phyloP scores from a whole-genome alignment of 2,797 vertebrate genomes.

The Rhinogobio ventralis region DNA sequence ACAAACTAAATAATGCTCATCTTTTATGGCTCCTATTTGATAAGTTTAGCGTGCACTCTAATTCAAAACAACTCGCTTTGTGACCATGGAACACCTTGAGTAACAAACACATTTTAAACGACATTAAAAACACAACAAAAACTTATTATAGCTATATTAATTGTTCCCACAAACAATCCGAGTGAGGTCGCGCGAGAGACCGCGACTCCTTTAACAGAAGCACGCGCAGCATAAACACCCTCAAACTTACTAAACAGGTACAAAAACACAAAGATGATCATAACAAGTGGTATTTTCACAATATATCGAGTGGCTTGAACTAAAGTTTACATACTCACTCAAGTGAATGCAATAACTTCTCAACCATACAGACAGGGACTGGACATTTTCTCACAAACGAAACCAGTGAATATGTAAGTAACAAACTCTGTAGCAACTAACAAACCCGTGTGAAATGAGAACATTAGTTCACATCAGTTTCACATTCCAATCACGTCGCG shows the following conservation, averaged over 20 bases:
- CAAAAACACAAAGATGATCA: background rate
- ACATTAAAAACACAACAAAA: background rate
- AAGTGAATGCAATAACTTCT: background rate
- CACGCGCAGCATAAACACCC: background rate
- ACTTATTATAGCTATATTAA: constrained; percentile 61
- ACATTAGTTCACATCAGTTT: constrained; percentile 28
- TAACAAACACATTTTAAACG: background rate
- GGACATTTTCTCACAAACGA: background rate
- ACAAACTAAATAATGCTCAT: background rate
- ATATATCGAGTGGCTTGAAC: background rate
- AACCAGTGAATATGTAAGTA: background rate
- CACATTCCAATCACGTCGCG: constrained; percentile 51
- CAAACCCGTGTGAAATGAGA: constrained; percentile 13
- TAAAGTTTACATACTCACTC: background rate
- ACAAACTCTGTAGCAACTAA: background rate
- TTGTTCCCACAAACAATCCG: constrained; percentile 75
- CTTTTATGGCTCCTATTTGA: background rate
- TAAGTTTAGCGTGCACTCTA: background rate
- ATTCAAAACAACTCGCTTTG: background rate
- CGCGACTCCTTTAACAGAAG: constrained; percentile 26
- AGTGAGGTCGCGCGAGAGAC: constrained; percentile 80
- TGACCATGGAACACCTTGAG: background rate
- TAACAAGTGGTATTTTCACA: background rate
- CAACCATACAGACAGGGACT: background rate
- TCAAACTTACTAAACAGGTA: background rate